A percentile compares a stretch with the other conserved stretches of the same genome.
Conservation (phyloP, 2,113 vertebrate genomes). For the Odontesthes bonariensis region DNA sequence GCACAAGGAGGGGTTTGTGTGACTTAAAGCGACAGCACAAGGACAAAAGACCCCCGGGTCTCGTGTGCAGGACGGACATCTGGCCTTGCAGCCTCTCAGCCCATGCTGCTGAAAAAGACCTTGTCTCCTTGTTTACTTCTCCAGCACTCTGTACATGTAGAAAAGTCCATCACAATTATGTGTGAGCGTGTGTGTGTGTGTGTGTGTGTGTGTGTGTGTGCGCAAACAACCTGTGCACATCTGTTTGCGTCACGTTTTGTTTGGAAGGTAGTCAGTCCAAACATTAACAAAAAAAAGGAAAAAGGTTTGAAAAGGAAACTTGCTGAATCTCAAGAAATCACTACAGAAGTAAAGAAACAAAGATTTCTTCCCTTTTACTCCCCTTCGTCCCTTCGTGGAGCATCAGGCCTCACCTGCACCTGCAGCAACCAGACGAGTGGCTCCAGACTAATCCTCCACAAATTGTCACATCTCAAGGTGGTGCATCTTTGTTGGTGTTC, state of each 20-base stretch:
- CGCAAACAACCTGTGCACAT: constrained; percentile 55
- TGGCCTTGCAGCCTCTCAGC: constrained; percentile 71
- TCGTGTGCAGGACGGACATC: constrained; percentile 60
- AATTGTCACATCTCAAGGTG: constrained; percentile 57
- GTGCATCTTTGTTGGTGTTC: constrained; percentile 33
- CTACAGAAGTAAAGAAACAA: constrained; percentile 22
- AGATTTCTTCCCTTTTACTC: constrained; percentile 38
- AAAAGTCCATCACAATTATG: constrained; percentile 66
- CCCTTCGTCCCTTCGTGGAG: constrained; percentile 34
- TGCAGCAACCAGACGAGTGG: constrained; percentile 25
- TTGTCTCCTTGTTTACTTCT: constrained; percentile 72
- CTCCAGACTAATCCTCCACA: constrained; percentile 41
- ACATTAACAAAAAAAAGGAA: constrained; percentile 10
- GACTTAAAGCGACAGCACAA: constrained; percentile 64
- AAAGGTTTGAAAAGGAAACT: constrained; percentile 31
- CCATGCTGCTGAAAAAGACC: constrained; percentile 70
- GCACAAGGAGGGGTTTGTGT: constrained; percentile 63
- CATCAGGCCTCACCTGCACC: constrained; percentile 35
- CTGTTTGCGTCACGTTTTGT: constrained; percentile 59
- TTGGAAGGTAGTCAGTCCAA: constrained; percentile 36
- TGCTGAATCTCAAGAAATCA: constrained; percentile 40
- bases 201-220: constrained; percentile 20
- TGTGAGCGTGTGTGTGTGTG: constrained; percentile 31
- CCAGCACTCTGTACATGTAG: constrained; percentile 78
- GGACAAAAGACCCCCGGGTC: constrained; percentile 64